phyloP scores from a whole-genome alignment of 1,140 invertebrate species.

The Lerema accius region DNA sequence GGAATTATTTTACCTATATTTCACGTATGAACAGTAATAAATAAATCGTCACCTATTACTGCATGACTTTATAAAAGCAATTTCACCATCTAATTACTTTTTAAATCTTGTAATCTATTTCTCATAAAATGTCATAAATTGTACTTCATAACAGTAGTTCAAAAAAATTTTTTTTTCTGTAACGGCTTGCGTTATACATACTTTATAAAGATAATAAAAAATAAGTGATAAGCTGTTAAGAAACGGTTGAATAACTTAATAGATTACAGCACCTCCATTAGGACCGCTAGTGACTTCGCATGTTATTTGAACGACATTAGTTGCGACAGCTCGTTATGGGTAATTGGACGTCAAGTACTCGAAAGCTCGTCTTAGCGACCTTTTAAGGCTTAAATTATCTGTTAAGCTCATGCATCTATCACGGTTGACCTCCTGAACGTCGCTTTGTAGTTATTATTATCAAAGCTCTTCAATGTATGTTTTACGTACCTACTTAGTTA shows the following conservation, averaged over 20 bases:
- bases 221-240: constrained; percentile 1
- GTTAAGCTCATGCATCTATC: constrained; percentile 25
- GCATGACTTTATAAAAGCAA: no score
- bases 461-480: not conserved
- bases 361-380: constrained; percentile 17
- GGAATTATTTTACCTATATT: no score
- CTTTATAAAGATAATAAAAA: not conserved
- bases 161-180: no score
- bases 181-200: no score
- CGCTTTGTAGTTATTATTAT: constrained; percentile 10
- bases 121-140: no score
- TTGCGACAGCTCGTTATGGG: constrained; percentile 33
- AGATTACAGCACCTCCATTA: constrained; percentile 20
- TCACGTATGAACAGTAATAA: no score
- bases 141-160: no score
- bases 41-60: no score
- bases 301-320: constrained; percentile 23
- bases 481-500: no score
- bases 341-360: constrained; percentile 33
- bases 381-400: constrained; percentile 34
- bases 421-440: constrained; percentile 28
- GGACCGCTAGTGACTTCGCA: constrained; percentile 25
- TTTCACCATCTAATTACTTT: no score
- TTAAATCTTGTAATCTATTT: no score
- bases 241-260: constrained; percentile 11